Conservation (phyloP, 2,113 vertebrate species). For the Aegithalos caudatus region DNA sequence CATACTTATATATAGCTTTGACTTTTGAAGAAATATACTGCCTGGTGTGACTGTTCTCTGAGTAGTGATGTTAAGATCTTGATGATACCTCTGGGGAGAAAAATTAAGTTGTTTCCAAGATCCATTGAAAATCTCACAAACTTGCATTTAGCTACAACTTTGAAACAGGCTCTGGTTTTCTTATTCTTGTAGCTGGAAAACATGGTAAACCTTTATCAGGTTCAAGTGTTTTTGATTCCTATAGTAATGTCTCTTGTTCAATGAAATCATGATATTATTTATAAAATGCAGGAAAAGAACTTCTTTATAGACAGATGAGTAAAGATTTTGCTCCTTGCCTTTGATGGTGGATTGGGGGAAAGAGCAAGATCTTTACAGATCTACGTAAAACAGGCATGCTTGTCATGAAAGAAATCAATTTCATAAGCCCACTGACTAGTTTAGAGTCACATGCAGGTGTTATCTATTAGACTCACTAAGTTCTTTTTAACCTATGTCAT, state of each 20-base stretch:
- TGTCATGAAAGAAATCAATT: background rate
- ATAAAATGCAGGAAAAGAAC: background rate
- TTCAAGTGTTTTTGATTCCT: background rate
- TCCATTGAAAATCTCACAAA: background rate
- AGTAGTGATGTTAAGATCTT: background rate
- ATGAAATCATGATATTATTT: background rate
- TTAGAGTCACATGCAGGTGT: background rate
- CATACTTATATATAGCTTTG: background rate
- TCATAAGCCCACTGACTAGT: background rate
- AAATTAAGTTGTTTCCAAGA: background rate
- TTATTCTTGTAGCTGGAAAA: background rate
- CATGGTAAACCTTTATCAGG: background rate
- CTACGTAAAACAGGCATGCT: background rate
- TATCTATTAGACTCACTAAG: background rate
- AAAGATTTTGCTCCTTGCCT: background rate
- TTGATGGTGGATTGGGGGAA: background rate
- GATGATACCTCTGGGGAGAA: background rate
- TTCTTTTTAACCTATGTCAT: background rate
- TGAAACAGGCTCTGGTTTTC: background rate
- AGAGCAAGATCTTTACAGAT: background rate
- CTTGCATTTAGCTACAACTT: background rate
- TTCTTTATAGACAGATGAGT: background rate
- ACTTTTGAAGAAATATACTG: background rate
- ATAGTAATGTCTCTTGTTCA: background rate
- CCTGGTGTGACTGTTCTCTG: background rate